Percentiles rank a stretch among this genome's conserved stretches.
phyloP scores from a whole-genome alignment of 1,140 invertebrate species.

The Drosophila arizonae region DNA sequence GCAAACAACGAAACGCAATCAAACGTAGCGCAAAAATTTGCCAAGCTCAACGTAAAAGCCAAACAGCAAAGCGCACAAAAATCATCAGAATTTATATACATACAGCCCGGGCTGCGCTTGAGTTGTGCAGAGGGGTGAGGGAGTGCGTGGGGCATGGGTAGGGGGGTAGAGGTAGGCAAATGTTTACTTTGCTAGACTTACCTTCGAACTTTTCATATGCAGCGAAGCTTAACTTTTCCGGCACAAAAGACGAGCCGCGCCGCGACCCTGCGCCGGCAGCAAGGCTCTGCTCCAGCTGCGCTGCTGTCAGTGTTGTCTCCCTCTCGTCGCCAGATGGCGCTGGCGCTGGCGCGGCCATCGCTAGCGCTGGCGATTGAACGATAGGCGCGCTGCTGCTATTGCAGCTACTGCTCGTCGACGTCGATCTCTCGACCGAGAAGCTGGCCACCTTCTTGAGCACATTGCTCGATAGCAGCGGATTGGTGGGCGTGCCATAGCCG shows the following conservation, averaged over 20 bases:
- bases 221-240: conserved; percentile 92
- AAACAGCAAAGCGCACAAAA: conserved; percentile 43
- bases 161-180: neutral
- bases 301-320: conserved; percentile 58
- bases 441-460: conserved; percentile 92
- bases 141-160: no score
- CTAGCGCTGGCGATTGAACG: conserved; percentile 28
- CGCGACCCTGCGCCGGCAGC: conserved; percentile 56
- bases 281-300: conserved; percentile 37
- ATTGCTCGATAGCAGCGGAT: conserved; percentile 83
- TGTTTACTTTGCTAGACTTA: conserved; percentile 83
- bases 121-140: conserved; percentile 7
- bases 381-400: conserved; percentile 34
- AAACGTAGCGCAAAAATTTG: conserved; percentile 65
- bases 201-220: conserved; percentile 95
- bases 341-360: neutral
- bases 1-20: conserved; percentile 78
- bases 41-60: conserved; percentile 40
- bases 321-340: conserved; percentile 27
- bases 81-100: conserved; percentile 18
- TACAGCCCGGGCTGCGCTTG: conserved; percentile 26
- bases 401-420: conserved; percentile 55
- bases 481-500: conserved; percentile 83
- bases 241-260: conserved; percentile 88
- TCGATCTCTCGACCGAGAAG: conserved; percentile 87